Conservation (phyloP, 2,113 vertebrate species). For the Bothrops jararaca region DNA sequence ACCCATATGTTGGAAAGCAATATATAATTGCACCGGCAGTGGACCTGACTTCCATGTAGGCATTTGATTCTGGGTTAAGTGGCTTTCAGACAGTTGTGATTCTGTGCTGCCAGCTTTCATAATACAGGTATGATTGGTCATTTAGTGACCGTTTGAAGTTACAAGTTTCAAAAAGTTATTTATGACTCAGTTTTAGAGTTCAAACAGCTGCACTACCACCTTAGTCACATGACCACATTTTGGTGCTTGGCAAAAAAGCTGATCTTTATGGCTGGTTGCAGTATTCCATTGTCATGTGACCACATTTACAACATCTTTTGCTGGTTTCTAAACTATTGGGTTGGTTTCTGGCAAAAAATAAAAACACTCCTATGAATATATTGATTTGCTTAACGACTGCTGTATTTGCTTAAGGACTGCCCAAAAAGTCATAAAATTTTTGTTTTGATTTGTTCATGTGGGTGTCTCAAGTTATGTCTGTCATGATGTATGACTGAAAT, state of each 20-base stretch:
- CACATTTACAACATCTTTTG: background rate
- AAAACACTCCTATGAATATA: too few relatives aligned
- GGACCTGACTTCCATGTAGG: background rate
- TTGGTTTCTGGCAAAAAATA: background rate
- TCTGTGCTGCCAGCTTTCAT: background rate
- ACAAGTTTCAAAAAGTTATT: background rate
- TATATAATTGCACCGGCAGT: background rate
- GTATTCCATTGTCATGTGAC: background rate
- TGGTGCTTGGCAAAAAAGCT: background rate
- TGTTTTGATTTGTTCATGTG: too few relatives aligned
- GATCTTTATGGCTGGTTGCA: background rate
- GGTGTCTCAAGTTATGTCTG: too few relatives aligned
- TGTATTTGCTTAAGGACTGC: too few relatives aligned
- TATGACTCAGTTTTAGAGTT: background rate
- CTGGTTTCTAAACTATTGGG: background rate
- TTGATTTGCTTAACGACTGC: too few relatives aligned
- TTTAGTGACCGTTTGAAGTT: background rate
- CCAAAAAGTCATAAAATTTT: too few relatives aligned
- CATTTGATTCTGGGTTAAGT: background rate
- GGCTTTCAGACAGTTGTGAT: background rate
- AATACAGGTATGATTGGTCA: background rate
- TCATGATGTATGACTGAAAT: too few relatives aligned
- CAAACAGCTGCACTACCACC: background rate
- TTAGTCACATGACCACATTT: background rate
- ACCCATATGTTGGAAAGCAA: background rate